phyloP scores from a whole-genome alignment of 2,888 invertebrate species.

The Pasiphila rectangulata region DNA sequence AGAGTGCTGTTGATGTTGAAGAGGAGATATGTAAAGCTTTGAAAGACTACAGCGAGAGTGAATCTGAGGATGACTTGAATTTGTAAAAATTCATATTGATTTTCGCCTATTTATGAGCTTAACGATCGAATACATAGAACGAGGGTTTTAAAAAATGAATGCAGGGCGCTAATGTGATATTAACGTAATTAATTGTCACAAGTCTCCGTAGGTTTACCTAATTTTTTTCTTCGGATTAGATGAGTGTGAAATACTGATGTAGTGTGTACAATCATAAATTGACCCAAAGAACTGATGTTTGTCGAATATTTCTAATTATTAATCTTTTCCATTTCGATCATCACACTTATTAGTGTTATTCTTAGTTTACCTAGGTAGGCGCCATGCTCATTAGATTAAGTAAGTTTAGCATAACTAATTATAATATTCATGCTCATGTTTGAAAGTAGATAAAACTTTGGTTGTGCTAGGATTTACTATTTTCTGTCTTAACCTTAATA shows the following conservation, averaged over 20 bases:
- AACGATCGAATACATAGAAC: constrained; percentile 45
- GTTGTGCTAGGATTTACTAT: constrained; percentile 14
- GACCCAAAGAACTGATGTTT: constrained; percentile 45
- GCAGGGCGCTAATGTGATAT: constrained; percentile 64
- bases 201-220: constrained; percentile 34
- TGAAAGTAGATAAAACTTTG: constrained; percentile 7
- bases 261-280: constrained; percentile 40
- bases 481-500: background rate
- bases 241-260: constrained; percentile 25
- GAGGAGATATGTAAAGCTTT: constrained; percentile 69
- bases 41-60: constrained; percentile 63
- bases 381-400: background rate
- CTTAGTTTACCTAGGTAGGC: background rate
- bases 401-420: background rate
- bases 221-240: constrained; percentile 23
- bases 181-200: constrained; percentile 49
- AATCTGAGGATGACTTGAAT: constrained; percentile 67
- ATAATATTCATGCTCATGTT: constrained; percentile 10
- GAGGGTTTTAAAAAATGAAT: constrained; percentile 37
- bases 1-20: constrained; percentile 65
- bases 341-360: constrained; percentile 7
- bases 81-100: constrained; percentile 61
- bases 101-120: constrained; percentile 53
- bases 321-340: constrained; percentile 16
- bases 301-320: constrained; percentile 29